These are phyloP conservation scores for Gorsachius goisagi DNA, from an alignment of 2,113 vertebrate genomes.

Conservation along the genomic window DNA sequence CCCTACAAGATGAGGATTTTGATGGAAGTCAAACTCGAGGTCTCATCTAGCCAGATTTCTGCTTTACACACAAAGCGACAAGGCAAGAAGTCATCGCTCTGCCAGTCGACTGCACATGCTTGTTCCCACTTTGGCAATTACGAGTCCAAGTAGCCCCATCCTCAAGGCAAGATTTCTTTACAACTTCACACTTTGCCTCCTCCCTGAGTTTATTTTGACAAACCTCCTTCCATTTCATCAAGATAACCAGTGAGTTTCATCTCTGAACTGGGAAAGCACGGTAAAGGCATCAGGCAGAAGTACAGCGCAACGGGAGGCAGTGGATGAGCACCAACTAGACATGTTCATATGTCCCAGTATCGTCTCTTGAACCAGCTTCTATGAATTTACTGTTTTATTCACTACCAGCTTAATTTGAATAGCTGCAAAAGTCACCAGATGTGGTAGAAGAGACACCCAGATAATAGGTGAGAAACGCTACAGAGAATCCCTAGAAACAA, in stretches of 20 bases:
- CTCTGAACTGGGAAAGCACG: background rate
- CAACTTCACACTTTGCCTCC: rapidly evolving
- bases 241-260: background rate
- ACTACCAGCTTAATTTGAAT: background rate
- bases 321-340: background rate
- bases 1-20: rapidly evolving
- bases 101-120: background rate
- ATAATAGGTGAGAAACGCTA: rapidly evolving
- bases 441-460: background rate
- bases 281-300: background rate
- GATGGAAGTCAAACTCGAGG: background rate
- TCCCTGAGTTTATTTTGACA: background rate
- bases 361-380: background rate
- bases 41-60: background rate
- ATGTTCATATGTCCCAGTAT: rapidly evolving
- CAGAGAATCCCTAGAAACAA: background rate
- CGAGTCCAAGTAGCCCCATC: background rate
- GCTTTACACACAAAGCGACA: background rate
- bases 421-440: background rate
- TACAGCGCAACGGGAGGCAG: background rate
- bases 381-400: background rate
- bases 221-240: background rate
- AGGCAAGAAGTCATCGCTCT: background rate
- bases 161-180: rapidly evolving
- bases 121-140: background rate